Base-by-base conservation (phyloP, 1,140 invertebrate species). In the Anastrepha obliqua region DNA sequence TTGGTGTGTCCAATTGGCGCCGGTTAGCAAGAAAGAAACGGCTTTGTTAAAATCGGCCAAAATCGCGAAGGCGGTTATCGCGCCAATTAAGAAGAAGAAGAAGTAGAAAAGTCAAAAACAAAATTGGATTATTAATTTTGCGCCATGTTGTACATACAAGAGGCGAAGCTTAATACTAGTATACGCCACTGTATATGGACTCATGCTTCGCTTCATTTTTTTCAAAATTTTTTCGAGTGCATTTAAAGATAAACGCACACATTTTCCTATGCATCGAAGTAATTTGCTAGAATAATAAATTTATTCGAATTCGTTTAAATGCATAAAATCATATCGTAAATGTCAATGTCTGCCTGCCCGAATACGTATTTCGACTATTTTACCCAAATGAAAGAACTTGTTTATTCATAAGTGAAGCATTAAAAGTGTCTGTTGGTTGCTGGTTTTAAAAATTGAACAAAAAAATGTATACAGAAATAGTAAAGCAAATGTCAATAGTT, bases 401-500 rank as follows among this genome's bases (percentile, higher is more conserved):
- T 67, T 67, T 67, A 67, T 67, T 39, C 29, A 67, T 67, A 67
- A 67, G 65, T 67, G 65, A 67, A 67, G 39, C 65, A 67, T 42
- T 67, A 67, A 67, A 67, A 67, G 65, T 67, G 65, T 67, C 65
- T 67, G 62, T 64, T 20, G 62, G n/a, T n/a, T 62, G 60, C 60
- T 62, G 64, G 8, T 65, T 20, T 65, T 29, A 39, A 67, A n/a
- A 67, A 67, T 42, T 9, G n/a, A 74, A 7, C 17, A 17, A 47
- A 17, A 13, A 15, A 74, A 47, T 74, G 39, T 17, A 74, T 51
- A 17, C 44, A 47, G 13, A 42, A n/a, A 51, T n/a, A 74, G n/a
- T 42, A 74, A 74, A 47, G 70, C 42, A 44, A 74, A 74, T 74
- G 70, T 74, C 70, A 74, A 74, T 74, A 74, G 70, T 74, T 47